Evolutionary conservation across 2,797 vertebrate species (phyloP), one percentile per base, ranked within the genome.

Genomic region (Rhinella marina): DNA sequence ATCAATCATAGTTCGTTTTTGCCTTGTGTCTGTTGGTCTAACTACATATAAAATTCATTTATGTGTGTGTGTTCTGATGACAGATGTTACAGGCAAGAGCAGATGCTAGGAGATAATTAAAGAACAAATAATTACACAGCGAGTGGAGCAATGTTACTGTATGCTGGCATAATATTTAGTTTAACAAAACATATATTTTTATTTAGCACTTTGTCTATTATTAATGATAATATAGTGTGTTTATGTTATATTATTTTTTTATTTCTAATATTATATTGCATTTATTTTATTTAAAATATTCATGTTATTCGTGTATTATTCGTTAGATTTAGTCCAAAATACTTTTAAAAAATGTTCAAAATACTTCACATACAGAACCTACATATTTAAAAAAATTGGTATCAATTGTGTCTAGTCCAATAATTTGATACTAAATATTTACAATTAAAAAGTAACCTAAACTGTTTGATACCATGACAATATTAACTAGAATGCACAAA

Each of bases 81-180:
- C 82, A 88, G 87, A 88, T 88, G 87, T 88, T 88, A 62, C 82
- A 56, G 64, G 17, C 29, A 77, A 80, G 72, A 83, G 54, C 87
- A 84, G 82, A 88, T 80, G 82, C 54, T 88, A 79, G 17, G 76
- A 70, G 62, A 72, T 84, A 88, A 88, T 84, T 84, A 84, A 84
- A 84, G 81, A 84, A 84, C 81, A 79, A 79, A 88, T 88, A 79
- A 88, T 88, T 68, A 77, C 80, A 87, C 79, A 87, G 52, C 19
- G 21, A 82, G 57, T 25, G 50, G 8, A 50, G 79, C 72, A 66
- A 87, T 87, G 48, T 83, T 77, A 66, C 25, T 86, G 85, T 80
- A 66, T 48, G 50, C 16, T 84, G 61, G 48, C 59, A 82, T 66
- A 62, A 87, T 54, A 75, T 66, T 64, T 77, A 84, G 32, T 48